Percentiles rank a stretch among this genome's conserved stretches.
phyloP scores from a whole-genome alignment of 2,797 vertebrate species.

The Aplochiton taeniatus region DNA sequence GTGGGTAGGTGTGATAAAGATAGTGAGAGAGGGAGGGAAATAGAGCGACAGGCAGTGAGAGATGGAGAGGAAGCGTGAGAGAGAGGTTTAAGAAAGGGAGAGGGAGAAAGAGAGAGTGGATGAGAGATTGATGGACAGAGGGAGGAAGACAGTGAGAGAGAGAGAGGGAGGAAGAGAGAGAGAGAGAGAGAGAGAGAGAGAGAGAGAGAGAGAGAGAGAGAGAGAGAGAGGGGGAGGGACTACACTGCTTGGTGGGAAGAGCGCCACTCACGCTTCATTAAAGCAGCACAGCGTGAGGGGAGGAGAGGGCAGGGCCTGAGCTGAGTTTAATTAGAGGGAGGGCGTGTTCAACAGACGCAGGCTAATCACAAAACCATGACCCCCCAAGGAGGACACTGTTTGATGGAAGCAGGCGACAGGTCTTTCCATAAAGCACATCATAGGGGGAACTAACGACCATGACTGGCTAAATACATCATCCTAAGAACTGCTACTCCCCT shows the following conservation, averaged over 20 bases:
- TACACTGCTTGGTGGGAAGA: conserved; percentile 9
- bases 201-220: neutral
- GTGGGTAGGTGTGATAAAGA: too few species aligned
- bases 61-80: neutral
- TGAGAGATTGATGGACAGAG: neutral
- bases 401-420: too few species aligned
- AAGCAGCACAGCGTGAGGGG: conserved; percentile 26
- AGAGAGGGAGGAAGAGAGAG: neutral
- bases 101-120: neutral
- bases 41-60: too few species aligned
- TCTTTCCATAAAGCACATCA: too few species aligned
- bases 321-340: conserved; percentile 55
- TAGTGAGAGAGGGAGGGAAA: too few species aligned
- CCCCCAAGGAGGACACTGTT: conserved; percentile 25
- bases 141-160: conserved; percentile 19
- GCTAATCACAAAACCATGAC: conserved; percentile 43
- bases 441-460: too few species aligned
- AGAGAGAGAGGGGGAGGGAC: conserved; percentile 3
- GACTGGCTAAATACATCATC: too few species aligned
- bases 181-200: conserved; percentile 9
- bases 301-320: conserved; percentile 26
- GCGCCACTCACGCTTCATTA: conserved; percentile 57
- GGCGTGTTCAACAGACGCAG: conserved; percentile 53
- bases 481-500: too few species aligned
- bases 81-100: conserved; percentile 2